Evolutionary conservation across 2,888 invertebrate genomes (phyloP).

Genomic region (Dysmachus trigonus): DNA sequence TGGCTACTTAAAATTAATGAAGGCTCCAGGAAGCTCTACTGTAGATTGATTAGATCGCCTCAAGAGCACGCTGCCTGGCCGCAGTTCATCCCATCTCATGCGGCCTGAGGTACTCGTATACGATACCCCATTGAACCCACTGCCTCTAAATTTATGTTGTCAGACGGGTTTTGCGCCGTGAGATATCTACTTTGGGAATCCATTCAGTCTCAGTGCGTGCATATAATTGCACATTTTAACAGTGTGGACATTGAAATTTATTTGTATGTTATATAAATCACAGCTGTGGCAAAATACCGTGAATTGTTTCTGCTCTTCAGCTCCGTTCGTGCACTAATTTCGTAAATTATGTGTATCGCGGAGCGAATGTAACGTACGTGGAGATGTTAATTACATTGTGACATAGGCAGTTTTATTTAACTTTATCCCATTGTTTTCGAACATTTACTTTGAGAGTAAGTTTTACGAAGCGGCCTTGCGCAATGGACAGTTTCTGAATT

Average conservation of each 20-base stretch:
- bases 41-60: not conserved
- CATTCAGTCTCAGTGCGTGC: slow-evolving; percentile 1
- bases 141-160: not conserved
- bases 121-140: not conserved
- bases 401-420: not conserved
- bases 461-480: not conserved
- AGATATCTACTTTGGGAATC: not conserved
- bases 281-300: not conserved
- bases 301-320: not conserved
- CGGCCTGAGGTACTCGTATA: not conserved
- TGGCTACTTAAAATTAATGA: not conserved
- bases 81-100: not conserved
- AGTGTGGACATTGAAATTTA: slow-evolving; percentile 12
- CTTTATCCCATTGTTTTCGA: not conserved
- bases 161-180: not conserved
- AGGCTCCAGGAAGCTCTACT: not conserved
- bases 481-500: not conserved
- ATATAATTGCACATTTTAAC: slow-evolving; percentile 30
- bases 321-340: not conserved
- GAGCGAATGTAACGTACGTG: not conserved
- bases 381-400: not conserved
- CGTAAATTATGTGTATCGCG: not conserved
- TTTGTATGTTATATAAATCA: slow-evolving; percentile 4
- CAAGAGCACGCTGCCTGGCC: not conserved
- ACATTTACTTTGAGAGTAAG: not conserved